Conservation (phyloP, 2,888 invertebrate genomes). For the Microdon myrmicae region DNA sequence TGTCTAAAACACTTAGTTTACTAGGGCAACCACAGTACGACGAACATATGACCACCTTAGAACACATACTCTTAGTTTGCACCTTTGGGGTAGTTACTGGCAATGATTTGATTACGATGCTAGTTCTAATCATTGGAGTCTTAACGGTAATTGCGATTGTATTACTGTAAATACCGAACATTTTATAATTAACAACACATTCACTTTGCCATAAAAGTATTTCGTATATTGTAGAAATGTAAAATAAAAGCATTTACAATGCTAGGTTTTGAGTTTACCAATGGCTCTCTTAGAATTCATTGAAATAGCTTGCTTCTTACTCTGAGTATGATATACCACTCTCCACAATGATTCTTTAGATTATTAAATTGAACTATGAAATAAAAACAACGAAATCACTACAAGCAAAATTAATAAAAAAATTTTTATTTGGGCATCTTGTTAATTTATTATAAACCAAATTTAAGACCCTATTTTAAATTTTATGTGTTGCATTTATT, state of each 20-base stretch:
- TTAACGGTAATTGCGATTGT: constrained; percentile 74
- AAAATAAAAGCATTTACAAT: too few relatives aligned
- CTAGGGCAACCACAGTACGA: constrained; percentile 60
- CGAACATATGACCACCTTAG: constrained; percentile 61
- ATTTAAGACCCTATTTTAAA: constrained; percentile 2
- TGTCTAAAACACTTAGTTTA: constrained; percentile 54
- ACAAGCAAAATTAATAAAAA: too few relatives aligned
- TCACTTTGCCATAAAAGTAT: constrained; percentile 43
- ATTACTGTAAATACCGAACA: constrained; percentile 60
- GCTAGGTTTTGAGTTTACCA: too few relatives aligned
- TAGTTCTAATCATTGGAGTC: constrained; percentile 80
- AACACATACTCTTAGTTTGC: constrained; percentile 80
- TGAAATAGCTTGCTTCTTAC: too few relatives aligned
- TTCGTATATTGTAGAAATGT: constrained; percentile 24
- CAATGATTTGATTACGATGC: constrained; percentile 78
- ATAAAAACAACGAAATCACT: too few relatives aligned
- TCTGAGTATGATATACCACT: too few relatives aligned
- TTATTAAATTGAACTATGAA: too few relatives aligned
- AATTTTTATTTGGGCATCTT: constrained; percentile 4
- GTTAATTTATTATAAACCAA: constrained; percentile 11
- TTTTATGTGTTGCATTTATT: constrained; percentile 52
- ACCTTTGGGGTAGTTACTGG: constrained; percentile 77
- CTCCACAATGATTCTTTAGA: too few relatives aligned
- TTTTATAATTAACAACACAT: constrained; percentile 1
- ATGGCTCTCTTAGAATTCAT: too few relatives aligned